These are phyloP conservation scores for Aythya baeri DNA, from an alignment of 2,113 vertebrate genomes.

Conservation along the genomic window DNA sequence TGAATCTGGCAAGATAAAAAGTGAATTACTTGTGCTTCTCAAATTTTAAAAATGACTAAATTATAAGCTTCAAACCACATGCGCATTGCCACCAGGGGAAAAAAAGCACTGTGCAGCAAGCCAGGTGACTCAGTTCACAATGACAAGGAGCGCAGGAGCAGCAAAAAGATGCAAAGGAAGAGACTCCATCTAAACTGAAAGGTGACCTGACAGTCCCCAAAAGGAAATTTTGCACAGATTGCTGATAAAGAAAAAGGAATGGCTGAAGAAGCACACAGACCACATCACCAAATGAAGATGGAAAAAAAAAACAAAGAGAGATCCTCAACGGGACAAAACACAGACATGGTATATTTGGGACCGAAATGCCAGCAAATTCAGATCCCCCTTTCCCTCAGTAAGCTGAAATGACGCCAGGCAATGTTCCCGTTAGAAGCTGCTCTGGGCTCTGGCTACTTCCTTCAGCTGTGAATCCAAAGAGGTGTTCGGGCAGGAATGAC, in stretches of 20 bases:
- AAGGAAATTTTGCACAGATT: background rate
- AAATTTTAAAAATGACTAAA: background rate
- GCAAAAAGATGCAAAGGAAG: background rate
- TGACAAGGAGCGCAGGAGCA: background rate
- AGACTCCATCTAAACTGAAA: background rate
- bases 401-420: background rate
- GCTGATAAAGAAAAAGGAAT: background rate
- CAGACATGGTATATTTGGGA: background rate
- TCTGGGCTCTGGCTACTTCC: background rate
- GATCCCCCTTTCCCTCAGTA: background rate
- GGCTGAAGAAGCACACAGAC: background rate
- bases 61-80: background rate
- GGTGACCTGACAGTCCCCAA: background rate
- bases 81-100: background rate
- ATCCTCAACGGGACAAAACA: background rate
- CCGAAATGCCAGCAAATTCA: background rate
- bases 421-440: background rate
- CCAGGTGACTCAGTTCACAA: background rate
- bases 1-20: background rate
- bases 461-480: constrained; percentile 28
- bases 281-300: background rate
- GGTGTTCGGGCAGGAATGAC: background rate
- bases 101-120: background rate
- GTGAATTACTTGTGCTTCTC: background rate
- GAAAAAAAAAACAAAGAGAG: background rate